phyloP scores from a whole-genome alignment of 2,888 invertebrate genomes.

The Stenodera caucasica region DNA sequence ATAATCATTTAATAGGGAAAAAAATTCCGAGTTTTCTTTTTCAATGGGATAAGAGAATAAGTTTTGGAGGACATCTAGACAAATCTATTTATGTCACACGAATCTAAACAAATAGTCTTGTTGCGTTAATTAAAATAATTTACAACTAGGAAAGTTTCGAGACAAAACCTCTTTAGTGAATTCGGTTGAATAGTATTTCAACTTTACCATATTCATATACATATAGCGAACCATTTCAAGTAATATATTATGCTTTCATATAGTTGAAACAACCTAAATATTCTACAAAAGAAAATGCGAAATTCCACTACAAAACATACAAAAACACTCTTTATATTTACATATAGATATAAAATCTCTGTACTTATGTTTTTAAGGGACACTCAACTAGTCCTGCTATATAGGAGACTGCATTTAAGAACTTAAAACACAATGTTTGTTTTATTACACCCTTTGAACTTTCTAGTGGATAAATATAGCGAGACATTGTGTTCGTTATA shows the following conservation, averaged over 20 bases:
- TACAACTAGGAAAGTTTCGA: conserved; percentile 2
- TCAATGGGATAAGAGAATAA: neutral
- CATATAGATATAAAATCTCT: neutral
- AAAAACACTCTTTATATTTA: neutral
- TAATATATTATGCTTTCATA: conserved; percentile 1
- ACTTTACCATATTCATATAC: conserved; percentile 1
- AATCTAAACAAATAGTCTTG: neutral
- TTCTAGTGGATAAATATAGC: neutral
- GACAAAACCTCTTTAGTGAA: neutral
- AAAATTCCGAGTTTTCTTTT: neutral
- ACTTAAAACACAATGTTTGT: neutral
- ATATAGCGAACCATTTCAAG: neutral
- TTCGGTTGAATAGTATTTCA: neutral
- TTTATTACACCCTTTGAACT: conserved; percentile 4
- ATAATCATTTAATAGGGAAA: neutral
- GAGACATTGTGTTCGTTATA: conserved; percentile 4
- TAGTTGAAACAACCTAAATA: neutral
- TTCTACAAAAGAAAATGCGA: neutral
- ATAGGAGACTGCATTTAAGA: neutral
- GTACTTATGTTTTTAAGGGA: neutral
- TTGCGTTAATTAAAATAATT: conserved; percentile 3
- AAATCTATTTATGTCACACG: neutral
- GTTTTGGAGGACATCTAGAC: neutral
- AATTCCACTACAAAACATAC: neutral
- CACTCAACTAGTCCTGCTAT: neutral